A percentile compares a stretch with the other conserved stretches of the same genome.
phyloP scores from a whole-genome alignment of 2,888 invertebrate species.

The Metacarcinus magister region DNA sequence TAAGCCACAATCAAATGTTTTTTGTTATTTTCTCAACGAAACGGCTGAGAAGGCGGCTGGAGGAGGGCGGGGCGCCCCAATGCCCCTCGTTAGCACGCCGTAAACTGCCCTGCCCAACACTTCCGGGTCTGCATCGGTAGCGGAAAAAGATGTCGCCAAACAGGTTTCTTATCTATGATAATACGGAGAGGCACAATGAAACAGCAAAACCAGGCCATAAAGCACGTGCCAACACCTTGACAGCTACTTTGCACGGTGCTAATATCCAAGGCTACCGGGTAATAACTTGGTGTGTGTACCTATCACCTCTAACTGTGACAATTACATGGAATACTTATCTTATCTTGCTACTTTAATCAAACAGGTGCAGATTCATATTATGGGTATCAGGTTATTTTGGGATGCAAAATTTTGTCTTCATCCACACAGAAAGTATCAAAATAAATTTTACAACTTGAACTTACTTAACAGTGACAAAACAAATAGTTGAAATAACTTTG shows the following conservation, averaged over 20 bases:
- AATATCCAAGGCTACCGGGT: not conserved
- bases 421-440: too few species aligned
- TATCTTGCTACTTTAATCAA: not conserved
- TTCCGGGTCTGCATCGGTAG: constrained; percentile 60
- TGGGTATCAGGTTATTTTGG: not conserved
- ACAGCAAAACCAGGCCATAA: not conserved
- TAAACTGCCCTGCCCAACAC: constrained; percentile 57
- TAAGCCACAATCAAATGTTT: constrained; percentile 18
- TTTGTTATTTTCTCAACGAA: not conserved
- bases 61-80: constrained; percentile 42
- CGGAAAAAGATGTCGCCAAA: not conserved
- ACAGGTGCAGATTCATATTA: not conserved
- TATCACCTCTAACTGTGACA: not conserved
- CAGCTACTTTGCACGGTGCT: not conserved
- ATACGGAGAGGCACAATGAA: not conserved
- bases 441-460: not conserved
- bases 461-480: not conserved
- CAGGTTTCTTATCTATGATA: constrained; percentile 37
- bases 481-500: not conserved
- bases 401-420: not conserved
- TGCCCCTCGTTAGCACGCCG: constrained; percentile 66
- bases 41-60: not conserved
- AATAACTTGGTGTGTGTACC: not conserved
- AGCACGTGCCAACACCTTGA: constrained; percentile 21
- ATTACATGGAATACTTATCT: not conserved